Conservation (phyloP, 1,140 invertebrate genomes). For the Trichomalopsis sarcophagae region DNA sequence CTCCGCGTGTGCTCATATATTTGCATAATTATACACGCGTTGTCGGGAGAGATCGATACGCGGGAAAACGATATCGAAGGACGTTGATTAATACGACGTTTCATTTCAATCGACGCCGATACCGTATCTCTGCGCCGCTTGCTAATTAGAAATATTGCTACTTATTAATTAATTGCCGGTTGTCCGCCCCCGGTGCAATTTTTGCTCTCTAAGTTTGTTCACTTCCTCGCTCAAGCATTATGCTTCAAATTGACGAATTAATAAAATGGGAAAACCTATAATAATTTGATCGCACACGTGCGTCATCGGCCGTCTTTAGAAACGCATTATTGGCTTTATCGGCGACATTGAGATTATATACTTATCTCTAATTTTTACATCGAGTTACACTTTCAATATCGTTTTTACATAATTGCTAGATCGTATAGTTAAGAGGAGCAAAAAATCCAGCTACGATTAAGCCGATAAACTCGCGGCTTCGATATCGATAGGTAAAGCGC, state of each 20-base stretch:
- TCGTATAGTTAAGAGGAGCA: not conserved
- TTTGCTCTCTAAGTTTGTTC: not conserved
- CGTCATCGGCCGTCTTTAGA: slow-evolving; percentile 8
- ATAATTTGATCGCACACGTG: not conserved
- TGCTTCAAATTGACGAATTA: slow-evolving; percentile 8
- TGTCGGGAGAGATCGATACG: not conserved
- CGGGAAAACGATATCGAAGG: slow-evolving; percentile 10
- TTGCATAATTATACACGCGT: slow-evolving; percentile 25
- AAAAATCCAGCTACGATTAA: slow-evolving; percentile 10
- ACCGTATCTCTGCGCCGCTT: not conserved
- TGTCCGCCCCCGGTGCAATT: not conserved
- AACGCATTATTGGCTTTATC: slow-evolving; percentile 43
- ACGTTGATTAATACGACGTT: slow-evolving; percentile 33
- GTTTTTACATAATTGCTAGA: slow-evolving; percentile 48
- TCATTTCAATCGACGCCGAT: slow-evolving; percentile 17
- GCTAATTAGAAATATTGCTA: not conserved
- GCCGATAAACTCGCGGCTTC: not conserved
- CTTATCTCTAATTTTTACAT: slow-evolving; percentile 36
- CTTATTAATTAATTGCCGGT: slow-evolving; percentile 6
- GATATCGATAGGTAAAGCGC: slow-evolving; percentile 3
- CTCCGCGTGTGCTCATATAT: not conserved
- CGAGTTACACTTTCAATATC: slow-evolving; percentile 12
- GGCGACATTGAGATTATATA: slow-evolving; percentile 16
- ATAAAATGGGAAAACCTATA: not conserved
- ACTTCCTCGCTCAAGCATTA: not conserved